These are phyloP conservation scores for Vesta saturnalis DNA, from an alignment of 2,888 invertebrate genomes.

Conservation along the genomic window DNA sequence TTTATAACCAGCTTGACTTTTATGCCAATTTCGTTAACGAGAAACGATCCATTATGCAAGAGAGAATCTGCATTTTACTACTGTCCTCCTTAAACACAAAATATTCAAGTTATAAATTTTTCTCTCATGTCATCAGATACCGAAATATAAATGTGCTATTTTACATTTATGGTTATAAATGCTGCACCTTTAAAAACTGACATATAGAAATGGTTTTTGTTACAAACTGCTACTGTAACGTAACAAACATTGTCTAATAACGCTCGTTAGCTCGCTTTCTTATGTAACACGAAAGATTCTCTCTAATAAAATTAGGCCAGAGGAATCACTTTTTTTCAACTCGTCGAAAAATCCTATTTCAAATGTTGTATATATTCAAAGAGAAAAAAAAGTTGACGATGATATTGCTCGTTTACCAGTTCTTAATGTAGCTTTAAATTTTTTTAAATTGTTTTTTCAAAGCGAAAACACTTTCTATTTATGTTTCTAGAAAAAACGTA, in stretches of 20 bases:
- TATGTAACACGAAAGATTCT: not conserved
- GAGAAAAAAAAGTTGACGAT: constrained; percentile 35
- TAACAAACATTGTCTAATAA: constrained; percentile 11
- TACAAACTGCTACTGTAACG: constrained; percentile 10
- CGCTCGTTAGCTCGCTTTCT: constrained; percentile 4
- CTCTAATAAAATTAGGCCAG: not conserved
- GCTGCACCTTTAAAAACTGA: constrained; percentile 26
- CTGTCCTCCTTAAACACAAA: constrained; percentile 5
- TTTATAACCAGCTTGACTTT: too few species aligned
- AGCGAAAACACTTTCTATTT: constrained; percentile 27
- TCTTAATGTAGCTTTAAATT: constrained; percentile 37
- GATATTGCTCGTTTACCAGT: constrained; percentile 40
- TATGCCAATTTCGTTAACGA: too few species aligned
- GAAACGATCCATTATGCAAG: too few species aligned
- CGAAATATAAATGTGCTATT: constrained; percentile 32
- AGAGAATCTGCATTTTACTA: too few species aligned
- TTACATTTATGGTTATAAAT: constrained; percentile 36
- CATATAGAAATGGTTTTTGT: constrained; percentile 29
- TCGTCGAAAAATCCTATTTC: not conserved
- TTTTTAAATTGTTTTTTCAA: constrained; percentile 41
- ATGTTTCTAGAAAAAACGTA: too few species aligned
- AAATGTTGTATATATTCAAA: not conserved
- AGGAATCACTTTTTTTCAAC: not conserved
- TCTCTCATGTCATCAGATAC: constrained; percentile 34
- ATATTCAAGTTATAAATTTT: constrained; percentile 30